Percentiles rank a stretch among this genome's conserved stretches.
Evolutionary conservation across 2,113 vertebrate genomes (phyloP).

Genomic region (Pogonocichla stellata): DNA sequence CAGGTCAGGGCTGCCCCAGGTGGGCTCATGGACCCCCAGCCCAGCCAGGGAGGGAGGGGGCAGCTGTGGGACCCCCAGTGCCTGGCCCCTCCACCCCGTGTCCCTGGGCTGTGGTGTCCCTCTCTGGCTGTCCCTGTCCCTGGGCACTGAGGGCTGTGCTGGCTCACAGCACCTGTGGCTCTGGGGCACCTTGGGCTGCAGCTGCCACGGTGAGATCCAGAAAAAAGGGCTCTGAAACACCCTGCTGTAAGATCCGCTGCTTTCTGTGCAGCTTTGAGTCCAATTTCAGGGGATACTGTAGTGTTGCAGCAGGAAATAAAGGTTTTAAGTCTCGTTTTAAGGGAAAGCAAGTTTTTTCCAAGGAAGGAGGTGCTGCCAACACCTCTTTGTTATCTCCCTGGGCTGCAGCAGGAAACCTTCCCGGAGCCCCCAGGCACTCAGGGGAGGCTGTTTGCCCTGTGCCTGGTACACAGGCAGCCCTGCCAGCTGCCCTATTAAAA

Average conservation of each 20-base stretch:
- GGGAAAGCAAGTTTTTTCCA: background rate
- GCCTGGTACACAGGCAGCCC: background rate
- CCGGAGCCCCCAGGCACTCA: rapidly evolving
- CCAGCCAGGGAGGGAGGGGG: background rate
- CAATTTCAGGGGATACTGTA: rapidly evolving
- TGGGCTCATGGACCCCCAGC: background rate
- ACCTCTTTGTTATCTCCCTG: background rate
- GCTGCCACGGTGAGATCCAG: background rate
- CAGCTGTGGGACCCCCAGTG: background rate
- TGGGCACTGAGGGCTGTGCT: background rate
- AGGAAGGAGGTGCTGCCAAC: background rate
- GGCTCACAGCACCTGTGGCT: background rate
- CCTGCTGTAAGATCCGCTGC: background rate
- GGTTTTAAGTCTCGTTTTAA: background rate
- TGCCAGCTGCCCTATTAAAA: background rate
- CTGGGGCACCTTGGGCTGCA: background rate
- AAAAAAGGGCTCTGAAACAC: background rate
- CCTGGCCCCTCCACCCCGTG: background rate
- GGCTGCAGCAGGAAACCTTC: background rate
- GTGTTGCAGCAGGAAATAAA: too few relatives aligned
- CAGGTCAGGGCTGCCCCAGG: background rate
- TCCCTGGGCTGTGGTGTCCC: background rate
- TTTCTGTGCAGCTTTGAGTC: rapidly evolving
- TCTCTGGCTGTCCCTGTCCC: too few relatives aligned
- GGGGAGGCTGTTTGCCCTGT: background rate